Base-by-base conservation (phyloP, 2,888 invertebrate genomes). In the Tetranychus truncatus region DNA sequence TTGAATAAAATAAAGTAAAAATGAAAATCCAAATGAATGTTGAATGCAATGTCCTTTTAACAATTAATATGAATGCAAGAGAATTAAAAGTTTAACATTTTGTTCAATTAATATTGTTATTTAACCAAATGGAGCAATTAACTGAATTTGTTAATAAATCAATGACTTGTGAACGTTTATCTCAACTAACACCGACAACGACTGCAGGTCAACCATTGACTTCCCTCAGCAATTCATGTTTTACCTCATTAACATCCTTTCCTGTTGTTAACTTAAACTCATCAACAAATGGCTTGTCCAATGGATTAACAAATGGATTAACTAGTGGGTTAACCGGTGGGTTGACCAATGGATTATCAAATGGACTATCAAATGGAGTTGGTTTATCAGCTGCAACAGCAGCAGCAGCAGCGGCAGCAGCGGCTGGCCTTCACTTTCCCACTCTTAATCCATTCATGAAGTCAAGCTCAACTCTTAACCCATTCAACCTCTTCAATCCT, bases 141-240 rank as follows among this genome's bases (percentile, higher is more conserved):
- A 90, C 91, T 82, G 90, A 91, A 86, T 91, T 92, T 86, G 91
- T 92, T 82, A 90, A 90, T 81, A 91, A 91, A 85, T 91, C 91
- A 78, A 89, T 91, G 84, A 89, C 89, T 11, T 65, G 55, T 65
- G 73, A 73, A 18, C 46, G 73, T 9, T 66, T 73, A 1, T 18
- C 21, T n/a, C 20, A n/a, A 55, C 65, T 24, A 20, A 34, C 72
- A 9, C 18, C 73, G 18, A 45, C 73, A 55, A 20, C 34, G 9
- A 65, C 20, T 7, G 5, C n/a, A 21, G n/a, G 20, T 24, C 34
- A 34, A 34, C 34, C 34, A 34, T 34, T 34, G 34, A 34, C 34
- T 34, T 34, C 34, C 34, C 34, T 34, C 34, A 34, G 34, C 34
- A 34, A 34, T 34, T 34, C 34, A 34, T 55, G 55, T 55, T 55